phyloP scores from a whole-genome alignment of 1,140 invertebrate species.

The Magallana gigas region DNA sequence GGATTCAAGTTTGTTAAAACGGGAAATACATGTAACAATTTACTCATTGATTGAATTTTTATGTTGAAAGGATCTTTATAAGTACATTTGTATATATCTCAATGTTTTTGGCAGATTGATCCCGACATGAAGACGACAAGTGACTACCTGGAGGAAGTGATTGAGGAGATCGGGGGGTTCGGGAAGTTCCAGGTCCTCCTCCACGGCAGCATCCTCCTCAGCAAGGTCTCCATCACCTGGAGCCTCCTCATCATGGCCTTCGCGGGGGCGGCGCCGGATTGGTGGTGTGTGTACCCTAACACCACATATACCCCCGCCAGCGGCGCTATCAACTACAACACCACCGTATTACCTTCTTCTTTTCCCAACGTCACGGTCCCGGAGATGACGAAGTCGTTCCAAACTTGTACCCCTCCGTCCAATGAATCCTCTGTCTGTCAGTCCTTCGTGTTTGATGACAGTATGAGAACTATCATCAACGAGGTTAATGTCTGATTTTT shows the following conservation, averaged over 20 bases:
- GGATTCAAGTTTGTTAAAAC: too few relatives aligned
- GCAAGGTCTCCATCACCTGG: slow-evolving; percentile 54
- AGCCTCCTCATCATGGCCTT: slow-evolving; percentile 63
- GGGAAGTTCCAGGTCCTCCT: slow-evolving; percentile 59
- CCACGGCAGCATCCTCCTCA: slow-evolving; percentile 26
- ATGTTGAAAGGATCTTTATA: too few relatives aligned
- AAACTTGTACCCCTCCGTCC: background rate
- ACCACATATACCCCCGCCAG: background rate
- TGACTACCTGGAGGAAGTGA: slow-evolving; percentile 52
- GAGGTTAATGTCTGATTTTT: slow-evolving; percentile 7
- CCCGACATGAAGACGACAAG: slow-evolving; percentile 34
- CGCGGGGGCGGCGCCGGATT: slow-evolving; percentile 59
- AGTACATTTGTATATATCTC: too few relatives aligned
- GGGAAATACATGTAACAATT: too few relatives aligned
- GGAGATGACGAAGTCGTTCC: background rate
- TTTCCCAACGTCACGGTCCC: background rate
- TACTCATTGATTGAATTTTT: too few relatives aligned
- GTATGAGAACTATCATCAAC: slow-evolving; percentile 46
- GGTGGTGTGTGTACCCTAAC: slow-evolving; percentile 54
- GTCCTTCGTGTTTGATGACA: slow-evolving; percentile 7
- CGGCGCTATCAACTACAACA: background rate
- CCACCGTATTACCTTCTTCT: background rate
- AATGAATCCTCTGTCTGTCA: slow-evolving; percentile 22
- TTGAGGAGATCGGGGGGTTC: slow-evolving; percentile 51
- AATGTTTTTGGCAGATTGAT: background rate